These are phyloP conservation scores for Hermetia illucens DNA, from an alignment of 1,140 invertebrate genomes.

Conservation along the genomic window DNA sequence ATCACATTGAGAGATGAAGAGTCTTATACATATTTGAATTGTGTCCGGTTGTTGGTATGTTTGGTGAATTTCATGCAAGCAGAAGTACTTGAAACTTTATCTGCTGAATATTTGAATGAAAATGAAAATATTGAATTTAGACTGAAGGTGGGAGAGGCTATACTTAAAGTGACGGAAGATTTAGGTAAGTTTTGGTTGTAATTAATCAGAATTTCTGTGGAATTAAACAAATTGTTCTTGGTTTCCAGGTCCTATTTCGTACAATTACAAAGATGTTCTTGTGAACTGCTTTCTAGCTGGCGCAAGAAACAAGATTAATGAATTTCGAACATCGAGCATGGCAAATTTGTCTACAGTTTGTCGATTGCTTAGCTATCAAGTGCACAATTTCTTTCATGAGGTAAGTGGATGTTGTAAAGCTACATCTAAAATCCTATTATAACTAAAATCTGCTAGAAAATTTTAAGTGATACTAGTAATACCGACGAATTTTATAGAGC, in stretches of 20 bases:
- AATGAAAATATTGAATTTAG: conserved; percentile 24
- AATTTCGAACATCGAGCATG: conserved; percentile 59
- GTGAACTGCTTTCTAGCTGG: conserved; percentile 53
- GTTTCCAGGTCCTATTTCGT: conserved; percentile 46
- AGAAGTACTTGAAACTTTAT: conserved; percentile 21
- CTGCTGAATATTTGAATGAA: conserved; percentile 22
- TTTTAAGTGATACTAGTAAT: no score
- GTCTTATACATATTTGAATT: conserved; percentile 27
- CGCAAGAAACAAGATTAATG: conserved; percentile 42
- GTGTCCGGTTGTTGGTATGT: conserved; percentile 20
- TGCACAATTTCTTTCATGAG: conserved; percentile 52
- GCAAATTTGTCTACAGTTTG: conserved; percentile 70
- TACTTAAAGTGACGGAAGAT: conserved; percentile 48
- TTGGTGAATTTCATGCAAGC: conserved; percentile 20
- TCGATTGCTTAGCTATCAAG: conserved; percentile 50
- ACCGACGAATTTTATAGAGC: no score
- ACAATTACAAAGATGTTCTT: conserved; percentile 48
- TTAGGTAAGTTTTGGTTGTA: conserved; percentile 38
- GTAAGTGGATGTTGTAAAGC: no score
- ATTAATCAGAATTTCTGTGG: conserved; percentile 6
- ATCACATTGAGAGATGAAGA: conserved; percentile 18
- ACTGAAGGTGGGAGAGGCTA: conserved; percentile 63
- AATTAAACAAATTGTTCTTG: not conserved
- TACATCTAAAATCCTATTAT: no score
- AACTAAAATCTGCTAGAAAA: no score